Percentiles rank a stretch among this genome's conserved stretches.
phyloP scores from a whole-genome alignment of 2,113 vertebrate genomes.

The Setophaga coronata region DNA sequence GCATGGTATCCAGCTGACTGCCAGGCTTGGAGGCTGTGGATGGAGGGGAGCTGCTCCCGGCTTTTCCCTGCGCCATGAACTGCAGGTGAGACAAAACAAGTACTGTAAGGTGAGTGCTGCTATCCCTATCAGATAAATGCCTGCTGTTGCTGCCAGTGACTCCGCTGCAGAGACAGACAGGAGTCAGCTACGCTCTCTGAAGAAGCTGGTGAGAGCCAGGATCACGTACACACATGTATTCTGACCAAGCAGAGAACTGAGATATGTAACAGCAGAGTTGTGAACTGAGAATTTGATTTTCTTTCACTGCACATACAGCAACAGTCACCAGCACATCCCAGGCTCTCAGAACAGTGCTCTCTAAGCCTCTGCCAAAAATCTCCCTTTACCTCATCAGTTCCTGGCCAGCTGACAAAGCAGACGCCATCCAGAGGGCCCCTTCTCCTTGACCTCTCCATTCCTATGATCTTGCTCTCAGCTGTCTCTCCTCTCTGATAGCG shows the following conservation, averaged over 20 bases:
- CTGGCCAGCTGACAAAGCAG: conserved; percentile 47
- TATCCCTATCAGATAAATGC: background rate
- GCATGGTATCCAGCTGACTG: conserved; percentile 98
- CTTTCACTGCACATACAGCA: background rate
- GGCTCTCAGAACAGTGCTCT: background rate
- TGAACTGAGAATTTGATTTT: background rate
- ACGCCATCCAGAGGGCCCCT: background rate
- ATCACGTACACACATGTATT: background rate
- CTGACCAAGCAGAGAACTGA: background rate
- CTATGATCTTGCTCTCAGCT: background rate
- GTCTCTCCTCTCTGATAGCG: background rate
- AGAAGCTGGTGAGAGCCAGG: background rate
- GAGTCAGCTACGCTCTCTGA: background rate
- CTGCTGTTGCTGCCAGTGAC: background rate
- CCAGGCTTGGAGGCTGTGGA: conserved; percentile 85
- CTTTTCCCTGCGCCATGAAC: conserved; percentile 95
- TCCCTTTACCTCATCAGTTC: conserved; percentile 35
- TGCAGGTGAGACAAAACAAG: conserved; percentile 51
- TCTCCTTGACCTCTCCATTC: background rate
- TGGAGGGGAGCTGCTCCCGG: conserved; percentile 76
- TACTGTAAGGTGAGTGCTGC: background rate
- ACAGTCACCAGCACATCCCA: background rate
- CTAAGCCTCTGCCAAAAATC: background rate
- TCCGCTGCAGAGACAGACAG: background rate
- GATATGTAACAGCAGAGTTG: background rate